These are phyloP conservation scores for Phacellophora camtschatica DNA, from an alignment of 30 jellyfish, hydroid and myxozoan species.

Conservation along the genomic window DNA sequence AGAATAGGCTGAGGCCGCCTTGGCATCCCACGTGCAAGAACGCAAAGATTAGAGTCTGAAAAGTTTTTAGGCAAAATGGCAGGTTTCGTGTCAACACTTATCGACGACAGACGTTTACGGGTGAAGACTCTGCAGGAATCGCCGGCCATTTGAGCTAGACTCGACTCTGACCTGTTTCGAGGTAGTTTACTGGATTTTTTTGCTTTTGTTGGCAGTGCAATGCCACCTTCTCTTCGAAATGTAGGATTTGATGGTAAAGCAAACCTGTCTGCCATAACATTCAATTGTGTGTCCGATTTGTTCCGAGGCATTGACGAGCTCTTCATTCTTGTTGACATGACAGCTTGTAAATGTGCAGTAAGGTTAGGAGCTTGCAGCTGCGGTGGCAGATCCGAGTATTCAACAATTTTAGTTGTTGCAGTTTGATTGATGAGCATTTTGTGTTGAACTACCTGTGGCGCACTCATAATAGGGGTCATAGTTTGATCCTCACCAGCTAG, in stretches of 20 bases:
- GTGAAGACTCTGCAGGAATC: slow-evolving; percentile 41
- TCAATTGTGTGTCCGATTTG: slow-evolving; percentile 63
- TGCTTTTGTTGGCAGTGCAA: neutral
- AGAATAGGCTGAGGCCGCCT: slow-evolving; percentile 67
- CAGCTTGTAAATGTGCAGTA: slow-evolving; percentile 96
- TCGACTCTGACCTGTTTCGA: slow-evolving; percentile 72
- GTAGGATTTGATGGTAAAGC: slow-evolving; percentile 27
- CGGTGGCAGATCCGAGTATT: slow-evolving; percentile 88
- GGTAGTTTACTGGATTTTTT: slow-evolving; percentile 40
- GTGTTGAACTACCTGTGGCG: slow-evolving; percentile 5
- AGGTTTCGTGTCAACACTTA: slow-evolving; percentile 56
- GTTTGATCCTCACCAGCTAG: neutral
- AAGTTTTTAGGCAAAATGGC: slow-evolving; percentile 49
- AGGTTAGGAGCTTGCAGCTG: slow-evolving; percentile 98
- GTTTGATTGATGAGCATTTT: slow-evolving; percentile 35
- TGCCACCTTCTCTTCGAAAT: slow-evolving; percentile 3
- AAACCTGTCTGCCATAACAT: slow-evolving; percentile 28
- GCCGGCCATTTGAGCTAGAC: slow-evolving; percentile 52
- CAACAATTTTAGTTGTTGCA: slow-evolving; percentile 31
- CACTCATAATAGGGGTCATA: neutral
- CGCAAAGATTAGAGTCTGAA: slow-evolving; percentile 60
- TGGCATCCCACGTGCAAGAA: slow-evolving; percentile 31
- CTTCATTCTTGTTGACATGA: slow-evolving; percentile 53
- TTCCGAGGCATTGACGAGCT: slow-evolving; percentile 66
- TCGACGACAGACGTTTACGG: slow-evolving; percentile 42